These are phyloP conservation scores for Octomys mimax DNA, from an alignment of 2,797 vertebrate genomes.

Conservation along the genomic window DNA sequence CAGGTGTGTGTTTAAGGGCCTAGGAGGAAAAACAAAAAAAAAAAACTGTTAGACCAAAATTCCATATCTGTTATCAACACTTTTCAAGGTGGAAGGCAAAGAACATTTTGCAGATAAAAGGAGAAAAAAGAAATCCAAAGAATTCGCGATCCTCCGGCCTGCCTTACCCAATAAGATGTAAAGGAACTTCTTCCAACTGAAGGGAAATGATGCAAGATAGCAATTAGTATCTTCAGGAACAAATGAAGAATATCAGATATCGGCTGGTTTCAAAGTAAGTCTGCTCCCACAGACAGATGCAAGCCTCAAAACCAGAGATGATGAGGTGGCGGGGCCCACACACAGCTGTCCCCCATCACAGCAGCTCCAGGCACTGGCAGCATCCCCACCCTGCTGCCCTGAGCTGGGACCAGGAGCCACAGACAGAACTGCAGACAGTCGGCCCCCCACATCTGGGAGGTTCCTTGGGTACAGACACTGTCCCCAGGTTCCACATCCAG, in stretches of 20 bases:
- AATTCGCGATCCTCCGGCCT: background rate
- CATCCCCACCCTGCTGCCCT: background rate
- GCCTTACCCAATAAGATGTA: background rate
- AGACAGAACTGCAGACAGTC: background rate
- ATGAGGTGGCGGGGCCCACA: background rate
- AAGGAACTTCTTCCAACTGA: background rate
- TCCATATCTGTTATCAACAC: background rate
- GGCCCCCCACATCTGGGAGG: background rate
- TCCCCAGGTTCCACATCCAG: background rate
- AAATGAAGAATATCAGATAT: background rate
- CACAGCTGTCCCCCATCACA: background rate
- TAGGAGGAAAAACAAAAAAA: background rate
- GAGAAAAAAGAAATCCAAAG: background rate
- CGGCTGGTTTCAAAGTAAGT: background rate
- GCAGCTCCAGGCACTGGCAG: background rate
- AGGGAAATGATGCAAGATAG: background rate
- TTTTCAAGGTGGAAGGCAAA: background rate
- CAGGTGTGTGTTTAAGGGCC: background rate
- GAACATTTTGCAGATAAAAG: background rate
- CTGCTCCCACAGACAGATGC: background rate
- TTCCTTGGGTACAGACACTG: background rate
- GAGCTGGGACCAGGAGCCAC: background rate
- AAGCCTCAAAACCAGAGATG: background rate
- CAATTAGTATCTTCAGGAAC: constrained; percentile 10
- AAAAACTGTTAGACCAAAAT: background rate